Conservation (phyloP, 2,888 invertebrate genomes). For the Antitype chi region DNA sequence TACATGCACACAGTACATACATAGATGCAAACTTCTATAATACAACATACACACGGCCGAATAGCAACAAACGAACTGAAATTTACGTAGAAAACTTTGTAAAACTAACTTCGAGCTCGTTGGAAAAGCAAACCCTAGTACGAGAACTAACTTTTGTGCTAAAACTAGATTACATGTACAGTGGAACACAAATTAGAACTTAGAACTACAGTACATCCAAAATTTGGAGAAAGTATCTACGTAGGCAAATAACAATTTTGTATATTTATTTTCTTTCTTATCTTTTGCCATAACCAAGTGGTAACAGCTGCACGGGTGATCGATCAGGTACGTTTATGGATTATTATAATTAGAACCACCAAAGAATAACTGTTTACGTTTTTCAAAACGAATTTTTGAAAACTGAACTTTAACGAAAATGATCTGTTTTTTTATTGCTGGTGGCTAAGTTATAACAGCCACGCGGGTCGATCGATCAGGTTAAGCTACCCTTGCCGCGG, state of each 20-base stretch:
- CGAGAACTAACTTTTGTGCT: constrained; percentile 47
- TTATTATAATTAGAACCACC: too few relatives aligned
- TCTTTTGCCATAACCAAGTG: too few relatives aligned
- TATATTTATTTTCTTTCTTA: too few relatives aligned
- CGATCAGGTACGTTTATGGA: too few relatives aligned
- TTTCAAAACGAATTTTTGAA: too few relatives aligned
- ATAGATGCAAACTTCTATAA: neutral
- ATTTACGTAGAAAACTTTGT: constrained; percentile 51
- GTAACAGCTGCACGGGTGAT: too few relatives aligned
- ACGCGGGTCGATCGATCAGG: too few relatives aligned
- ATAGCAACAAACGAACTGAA: constrained; percentile 54
- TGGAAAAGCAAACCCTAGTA: constrained; percentile 49
- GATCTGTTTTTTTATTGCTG: too few relatives aligned
- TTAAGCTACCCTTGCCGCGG: too few relatives aligned
- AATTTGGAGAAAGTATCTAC: neutral
- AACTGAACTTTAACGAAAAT: too few relatives aligned
- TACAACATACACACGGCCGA: constrained; percentile 12
- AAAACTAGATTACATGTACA: constrained; percentile 54
- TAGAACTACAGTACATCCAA: constrained; percentile 4
- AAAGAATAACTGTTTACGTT: too few relatives aligned
- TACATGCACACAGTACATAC: neutral
- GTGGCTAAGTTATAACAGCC: too few relatives aligned
- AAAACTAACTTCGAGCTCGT: constrained; percentile 45
- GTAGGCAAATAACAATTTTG: neutral
- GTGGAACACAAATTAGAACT: constrained; percentile 43